A percentile compares a stretch with the other conserved stretches of the same genome.
Conservation (phyloP, 2,888 invertebrate genomes). For the Cataglyphis cursor region DNA sequence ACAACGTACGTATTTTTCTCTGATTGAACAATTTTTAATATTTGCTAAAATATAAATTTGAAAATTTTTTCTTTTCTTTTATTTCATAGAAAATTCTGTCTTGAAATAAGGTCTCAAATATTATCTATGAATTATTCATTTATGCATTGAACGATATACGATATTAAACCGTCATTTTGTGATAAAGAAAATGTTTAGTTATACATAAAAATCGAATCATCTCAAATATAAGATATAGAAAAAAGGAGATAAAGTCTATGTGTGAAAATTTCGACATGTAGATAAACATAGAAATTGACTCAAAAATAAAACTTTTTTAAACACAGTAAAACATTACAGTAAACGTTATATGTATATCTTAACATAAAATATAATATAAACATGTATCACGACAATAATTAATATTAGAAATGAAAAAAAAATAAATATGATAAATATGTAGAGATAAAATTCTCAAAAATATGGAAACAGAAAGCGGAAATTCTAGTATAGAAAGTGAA, state of each 20-base stretch:
- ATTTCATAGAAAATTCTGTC: neutral
- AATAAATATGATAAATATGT: neutral
- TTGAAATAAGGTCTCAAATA: neutral
- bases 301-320: constrained; percentile 8
- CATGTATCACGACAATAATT: neutral
- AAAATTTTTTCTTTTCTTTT: neutral
- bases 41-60: neutral
- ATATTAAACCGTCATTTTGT: neutral
- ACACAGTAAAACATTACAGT: constrained; percentile 1
- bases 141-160: neutral
- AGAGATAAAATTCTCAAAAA: constrained; percentile 1
- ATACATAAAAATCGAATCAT: neutral
- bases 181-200: constrained; percentile 22
- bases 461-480: neutral
- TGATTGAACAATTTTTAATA: neutral
- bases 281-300: constrained; percentile 5
- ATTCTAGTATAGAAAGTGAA: neutral
- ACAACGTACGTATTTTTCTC: constrained; percentile 8
- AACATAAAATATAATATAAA: neutral
- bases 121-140: neutral
- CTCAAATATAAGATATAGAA: neutral
- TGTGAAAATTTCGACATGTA: neutral
- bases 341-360: too few species aligned
- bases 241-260: neutral
- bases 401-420: constrained; percentile 7